phyloP scores from a whole-genome alignment of 2,888 invertebrate genomes.

The Hirtodrosophila duncani region DNA sequence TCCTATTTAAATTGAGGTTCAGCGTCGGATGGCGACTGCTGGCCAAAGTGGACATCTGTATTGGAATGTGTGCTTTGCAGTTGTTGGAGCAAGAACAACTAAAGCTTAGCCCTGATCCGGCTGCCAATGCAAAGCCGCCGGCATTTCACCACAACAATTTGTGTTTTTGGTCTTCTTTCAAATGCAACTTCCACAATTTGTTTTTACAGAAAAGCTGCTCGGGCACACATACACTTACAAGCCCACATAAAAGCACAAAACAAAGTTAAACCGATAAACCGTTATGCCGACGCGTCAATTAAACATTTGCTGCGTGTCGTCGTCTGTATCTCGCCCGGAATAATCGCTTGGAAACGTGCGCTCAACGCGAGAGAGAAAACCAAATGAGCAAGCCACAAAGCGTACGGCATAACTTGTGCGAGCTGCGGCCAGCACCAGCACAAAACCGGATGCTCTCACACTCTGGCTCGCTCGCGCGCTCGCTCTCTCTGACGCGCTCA shows the following conservation, averaged over 20 bases:
- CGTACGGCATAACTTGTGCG: constrained; percentile 36
- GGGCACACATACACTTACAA: constrained; percentile 15
- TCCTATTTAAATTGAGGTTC: constrained; percentile 38
- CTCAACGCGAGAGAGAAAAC: constrained; percentile 56
- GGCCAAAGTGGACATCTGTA: constrained; percentile 70
- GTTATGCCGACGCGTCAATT: constrained; percentile 22
- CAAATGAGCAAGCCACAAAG: constrained; percentile 21
- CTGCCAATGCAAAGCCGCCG: constrained; percentile 23
- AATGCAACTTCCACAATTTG: constrained; percentile 22
- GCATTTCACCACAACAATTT: constrained; percentile 24
- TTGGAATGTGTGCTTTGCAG: constrained; percentile 26
- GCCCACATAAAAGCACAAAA: constrained; percentile 4
- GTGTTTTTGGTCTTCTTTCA: background rate
- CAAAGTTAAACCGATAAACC: constrained; percentile 3
- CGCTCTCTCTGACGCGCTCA: constrained; percentile 34
- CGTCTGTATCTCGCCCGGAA: constrained; percentile 51
- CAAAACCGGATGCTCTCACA: constrained; percentile 6
- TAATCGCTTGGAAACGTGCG: constrained; percentile 50
- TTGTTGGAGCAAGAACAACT: no score
- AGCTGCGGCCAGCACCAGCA: constrained; percentile 35
- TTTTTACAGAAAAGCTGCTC: no score
- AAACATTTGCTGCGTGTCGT: constrained; percentile 23
- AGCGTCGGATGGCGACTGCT: constrained; percentile 61
- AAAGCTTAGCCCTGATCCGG: background rate
- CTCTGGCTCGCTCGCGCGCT: constrained; percentile 6